Evolutionary conservation across 2,888 invertebrate genomes (phyloP).

Genomic region (Parelbella ahira): DNA sequence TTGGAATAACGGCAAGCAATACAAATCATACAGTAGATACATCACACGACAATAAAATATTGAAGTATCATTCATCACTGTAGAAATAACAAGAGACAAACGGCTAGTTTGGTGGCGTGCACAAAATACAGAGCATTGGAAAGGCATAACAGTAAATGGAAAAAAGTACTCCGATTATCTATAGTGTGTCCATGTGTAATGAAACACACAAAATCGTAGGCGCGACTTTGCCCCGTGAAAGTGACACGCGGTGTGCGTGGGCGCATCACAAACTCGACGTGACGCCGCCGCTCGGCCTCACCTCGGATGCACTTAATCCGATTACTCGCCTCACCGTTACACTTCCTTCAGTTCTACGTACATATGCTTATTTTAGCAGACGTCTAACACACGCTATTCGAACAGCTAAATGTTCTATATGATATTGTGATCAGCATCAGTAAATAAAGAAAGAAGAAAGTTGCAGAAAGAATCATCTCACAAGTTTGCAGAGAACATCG

Average conservation of each 20-base stretch:
- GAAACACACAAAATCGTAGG: conserved; percentile 58
- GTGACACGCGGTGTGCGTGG: conserved; percentile 63
- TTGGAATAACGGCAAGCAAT: too few relatives aligned
- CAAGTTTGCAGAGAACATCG: too few relatives aligned
- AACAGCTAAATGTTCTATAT: too few relatives aligned
- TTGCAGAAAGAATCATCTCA: too few relatives aligned
- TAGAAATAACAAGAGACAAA: conserved; percentile 2
- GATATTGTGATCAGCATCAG: too few relatives aligned
- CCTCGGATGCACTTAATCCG: conserved; percentile 57
- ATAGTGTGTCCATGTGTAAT: conserved; percentile 55
- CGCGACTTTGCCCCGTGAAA: conserved; percentile 60
- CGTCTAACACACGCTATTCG: not conserved
- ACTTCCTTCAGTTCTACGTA: conserved; percentile 36
- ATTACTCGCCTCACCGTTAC: conserved; percentile 48
- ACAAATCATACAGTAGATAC: too few relatives aligned
- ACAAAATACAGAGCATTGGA: conserved; percentile 24
- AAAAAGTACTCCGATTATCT: conserved; percentile 52
- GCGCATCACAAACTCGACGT: conserved; percentile 47
- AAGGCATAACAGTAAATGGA: conserved; percentile 40
- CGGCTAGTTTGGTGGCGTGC: not conserved
- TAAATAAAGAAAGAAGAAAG: too few relatives aligned
- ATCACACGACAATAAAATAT: too few relatives aligned
- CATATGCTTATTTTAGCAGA: conserved; percentile 40
- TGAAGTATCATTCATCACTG: not conserved
- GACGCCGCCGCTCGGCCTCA: conserved; percentile 35